Evolutionary conservation across 2,888 invertebrate species (phyloP), one percentile per base, ranked within the genome.

Genomic region (Macrophya alboannulata): DNA sequence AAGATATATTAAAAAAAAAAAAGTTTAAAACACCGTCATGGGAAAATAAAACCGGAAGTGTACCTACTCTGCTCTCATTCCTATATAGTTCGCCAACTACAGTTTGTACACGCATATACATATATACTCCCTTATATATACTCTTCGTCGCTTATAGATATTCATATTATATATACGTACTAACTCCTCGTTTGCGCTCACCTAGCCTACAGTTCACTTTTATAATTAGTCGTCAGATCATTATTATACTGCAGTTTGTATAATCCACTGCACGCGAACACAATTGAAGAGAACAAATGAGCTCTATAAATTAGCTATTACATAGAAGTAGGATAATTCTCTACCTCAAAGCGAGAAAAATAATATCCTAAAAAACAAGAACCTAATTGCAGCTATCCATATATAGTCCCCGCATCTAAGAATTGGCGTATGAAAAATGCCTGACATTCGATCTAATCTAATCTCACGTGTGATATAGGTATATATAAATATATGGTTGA

Each of bases 1-100:
- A 21, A 51, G 15, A 55, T n/a, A 76, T 37, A 79, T 3, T 59
- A 25, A 37, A 4, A 40, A 81, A 43, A 62, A 31, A 6, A 77
- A 77, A 17, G 12, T 31, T 55, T 55, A 31, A 77, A 77, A 45
- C 51, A 45, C 51, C 15, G 51, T 77, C 77, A 45, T 77, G 81
- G 81, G 62, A 81, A 62, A 51, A 81, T 81, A 37, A 81, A 25
- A 81, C 81, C 81, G 81, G 81, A 81, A 81, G 17, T 43, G 25
- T 3, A 37, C 31, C 3, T 37, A 45, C 77, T 48, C 51, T n/a
- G 25, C 25, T 48, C 51, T 55, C 40, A n/a, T 37, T 37, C n/a
- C 71, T 40, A n/a, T n/a, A n/a, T n/a, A 71, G 40, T 43, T 71
- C 43, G 6, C 25, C 25, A 21, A 25, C 62, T 62, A n/a, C 62